These are phyloP conservation scores for Drosophila yooni DNA, from an alignment of 2,888 invertebrate genomes.

Conservation along the genomic window DNA sequence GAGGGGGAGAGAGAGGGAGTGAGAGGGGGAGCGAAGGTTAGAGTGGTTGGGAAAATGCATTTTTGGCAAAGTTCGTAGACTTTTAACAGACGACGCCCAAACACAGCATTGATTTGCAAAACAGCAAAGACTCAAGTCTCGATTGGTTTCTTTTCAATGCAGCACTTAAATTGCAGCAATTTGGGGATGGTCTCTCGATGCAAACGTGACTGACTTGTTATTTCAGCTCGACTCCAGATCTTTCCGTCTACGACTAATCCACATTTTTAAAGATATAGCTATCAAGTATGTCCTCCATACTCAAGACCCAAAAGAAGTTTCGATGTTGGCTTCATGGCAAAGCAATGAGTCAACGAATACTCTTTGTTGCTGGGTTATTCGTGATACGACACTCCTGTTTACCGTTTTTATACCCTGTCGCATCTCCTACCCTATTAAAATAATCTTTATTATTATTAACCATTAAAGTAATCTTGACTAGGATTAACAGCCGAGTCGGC, in stretches of 20 bases:
- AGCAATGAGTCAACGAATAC: conserved; percentile 67
- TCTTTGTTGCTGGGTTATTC: conserved; percentile 3
- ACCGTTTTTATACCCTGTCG: background rate
- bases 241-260: conserved; percentile 30
- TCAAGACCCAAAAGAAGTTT: conserved; percentile 32
- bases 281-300: background rate
- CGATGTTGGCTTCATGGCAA: conserved; percentile 56
- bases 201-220: conserved; percentile 47
- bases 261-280: conserved; percentile 19
- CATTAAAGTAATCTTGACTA: background rate
- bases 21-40: background rate
- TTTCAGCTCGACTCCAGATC: conserved; percentile 5
- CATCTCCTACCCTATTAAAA: background rate
- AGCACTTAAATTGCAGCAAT: conserved; percentile 27
- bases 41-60: conserved; percentile 59
- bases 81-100: conserved; percentile 28
- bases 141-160: conserved; percentile 20
- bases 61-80: conserved; percentile 49
- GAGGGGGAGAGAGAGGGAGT: background rate
- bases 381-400: conserved; percentile 17
- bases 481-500: background rate
- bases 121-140: conserved; percentile 1
- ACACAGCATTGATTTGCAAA: background rate
- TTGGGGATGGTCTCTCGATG: conserved; percentile 8
- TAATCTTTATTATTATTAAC: background rate